These are phyloP conservation scores for Ploceus nigricollis DNA, from an alignment of 2,113 vertebrate species.

Conservation along the genomic window DNA sequence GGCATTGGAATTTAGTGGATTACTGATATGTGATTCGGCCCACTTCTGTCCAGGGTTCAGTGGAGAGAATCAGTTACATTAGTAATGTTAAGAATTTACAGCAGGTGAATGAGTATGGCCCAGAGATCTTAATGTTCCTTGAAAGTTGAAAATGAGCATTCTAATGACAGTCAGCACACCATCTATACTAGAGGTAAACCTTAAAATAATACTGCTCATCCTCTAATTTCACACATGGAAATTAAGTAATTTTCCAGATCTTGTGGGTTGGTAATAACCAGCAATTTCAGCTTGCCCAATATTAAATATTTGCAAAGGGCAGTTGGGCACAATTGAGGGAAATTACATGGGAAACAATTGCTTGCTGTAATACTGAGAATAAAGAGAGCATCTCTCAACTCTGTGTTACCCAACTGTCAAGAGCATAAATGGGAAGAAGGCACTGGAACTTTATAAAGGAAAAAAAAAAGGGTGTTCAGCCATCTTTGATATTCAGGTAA, in stretches of 20 bases:
- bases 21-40: not conserved
- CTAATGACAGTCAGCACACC: not conserved
- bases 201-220: not conserved
- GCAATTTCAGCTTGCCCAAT: not conserved
- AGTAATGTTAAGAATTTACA: not conserved
- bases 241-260: not conserved
- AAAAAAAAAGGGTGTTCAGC: fast-evolving
- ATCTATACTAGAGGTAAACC: not conserved
- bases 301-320: conserved; percentile 6
- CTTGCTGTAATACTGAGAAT: not conserved
- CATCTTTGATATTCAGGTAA: not conserved
- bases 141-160: not conserved
- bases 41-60: not conserved
- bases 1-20: not conserved
- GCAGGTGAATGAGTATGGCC: not conserved
- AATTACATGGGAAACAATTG: not conserved
- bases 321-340: not conserved
- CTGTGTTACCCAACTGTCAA: not conserved
- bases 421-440: not conserved
- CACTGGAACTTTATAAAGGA: not conserved
- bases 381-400: not conserved
- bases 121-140: not conserved
- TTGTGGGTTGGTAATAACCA: not conserved
- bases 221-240: not conserved
- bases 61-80: not conserved